Percentiles rank a stretch among this genome's conserved stretches.
Evolutionary conservation across 1,140 invertebrate genomes (phyloP).

Genomic region (Aethina tumida): DNA sequence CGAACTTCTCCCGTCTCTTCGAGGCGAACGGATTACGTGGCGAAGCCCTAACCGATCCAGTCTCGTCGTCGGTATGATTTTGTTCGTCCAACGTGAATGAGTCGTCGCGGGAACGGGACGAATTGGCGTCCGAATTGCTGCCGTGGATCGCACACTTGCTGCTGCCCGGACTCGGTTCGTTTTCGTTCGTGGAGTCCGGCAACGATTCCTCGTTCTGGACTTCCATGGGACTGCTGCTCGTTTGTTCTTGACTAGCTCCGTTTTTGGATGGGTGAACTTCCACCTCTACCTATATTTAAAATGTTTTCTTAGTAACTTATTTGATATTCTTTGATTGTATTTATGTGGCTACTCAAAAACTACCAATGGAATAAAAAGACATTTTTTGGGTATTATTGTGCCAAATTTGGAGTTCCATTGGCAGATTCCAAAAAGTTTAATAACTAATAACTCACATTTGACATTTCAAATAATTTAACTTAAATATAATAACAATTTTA

Average conservation of each 20-base stretch:
- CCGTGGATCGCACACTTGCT: constrained; percentile 21
- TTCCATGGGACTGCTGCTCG: constrained; percentile 3
- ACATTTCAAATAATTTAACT: too few relatives aligned
- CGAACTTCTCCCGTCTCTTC: constrained; percentile 44
- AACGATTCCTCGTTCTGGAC: background rate
- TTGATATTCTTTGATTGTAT: too few relatives aligned
- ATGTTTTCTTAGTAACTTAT: too few relatives aligned
- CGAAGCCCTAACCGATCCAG: constrained; percentile 13
- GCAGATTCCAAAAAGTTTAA: too few relatives aligned
- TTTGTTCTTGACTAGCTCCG: constrained; percentile 7
- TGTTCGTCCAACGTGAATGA: background rate
- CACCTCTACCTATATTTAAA: too few relatives aligned
- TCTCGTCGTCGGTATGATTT: background rate
- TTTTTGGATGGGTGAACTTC: too few relatives aligned
- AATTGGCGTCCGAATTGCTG: background rate
- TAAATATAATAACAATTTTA: too few relatives aligned
- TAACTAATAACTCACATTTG: too few relatives aligned
- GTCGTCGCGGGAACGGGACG: background rate
- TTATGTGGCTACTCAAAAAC: too few relatives aligned
- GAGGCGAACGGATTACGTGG: background rate
- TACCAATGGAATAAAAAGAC: too few relatives aligned
- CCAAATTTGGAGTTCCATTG: too few relatives aligned
- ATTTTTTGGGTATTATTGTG: too few relatives aligned
- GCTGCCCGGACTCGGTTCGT: constrained; percentile 8
- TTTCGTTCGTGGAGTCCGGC: constrained; percentile 6